Evolutionary conservation across 37 sponge, comb jelly and placozoan species (phyloP), one percentile per base, ranked within the genome.

Genomic region (Ianthella basta): DNA sequence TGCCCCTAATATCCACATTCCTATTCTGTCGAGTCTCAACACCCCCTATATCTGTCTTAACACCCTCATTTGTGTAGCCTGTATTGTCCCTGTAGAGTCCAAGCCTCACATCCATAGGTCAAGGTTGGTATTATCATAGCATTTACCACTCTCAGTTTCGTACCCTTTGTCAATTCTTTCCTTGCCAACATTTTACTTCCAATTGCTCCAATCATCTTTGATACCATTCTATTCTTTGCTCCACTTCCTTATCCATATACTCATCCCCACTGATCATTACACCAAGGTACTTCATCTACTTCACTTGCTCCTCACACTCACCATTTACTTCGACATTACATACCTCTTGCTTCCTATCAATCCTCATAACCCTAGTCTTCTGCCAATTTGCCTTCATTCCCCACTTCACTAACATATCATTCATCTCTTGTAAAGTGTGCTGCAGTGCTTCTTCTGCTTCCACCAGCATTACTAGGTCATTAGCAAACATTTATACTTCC

Each of bases 1-100:
- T 61, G 13, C 13, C 13, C 4, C 64, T 10, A 61, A 61, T n/a
- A 61, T 61, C 27, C 4, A 29, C 29, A 61, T 61, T 61, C 64
- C 10, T 61, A 61, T 61, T 61, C 64, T 29, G 64, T 10, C 64
- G 4, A 61, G 64, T 61, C 4, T 13, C 10, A 12, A 61, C 29
- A 61, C 64, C 64, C 64, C 64, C 29, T 61, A 4, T 61, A 61
- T 57, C 59, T 18, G 15, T 57, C 59, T 57, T 29, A 61, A 10
- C 64, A 61, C 64, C 64, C 64, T 61, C 64, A 61, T 61, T 18
- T 57, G 64, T 61, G 29, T 27, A 29, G 13, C 64, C 79, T 79
- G 27, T 24, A 79, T 38, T 54, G 44, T 54, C 40, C 54, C 79
- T 53, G 15, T 36, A 10, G 29, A 32, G 55, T 44, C 64, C 64